These are phyloP conservation scores for Trachops cirrhosus DNA, from an alignment of 2,797 vertebrate genomes.

Conservation along the genomic window DNA sequence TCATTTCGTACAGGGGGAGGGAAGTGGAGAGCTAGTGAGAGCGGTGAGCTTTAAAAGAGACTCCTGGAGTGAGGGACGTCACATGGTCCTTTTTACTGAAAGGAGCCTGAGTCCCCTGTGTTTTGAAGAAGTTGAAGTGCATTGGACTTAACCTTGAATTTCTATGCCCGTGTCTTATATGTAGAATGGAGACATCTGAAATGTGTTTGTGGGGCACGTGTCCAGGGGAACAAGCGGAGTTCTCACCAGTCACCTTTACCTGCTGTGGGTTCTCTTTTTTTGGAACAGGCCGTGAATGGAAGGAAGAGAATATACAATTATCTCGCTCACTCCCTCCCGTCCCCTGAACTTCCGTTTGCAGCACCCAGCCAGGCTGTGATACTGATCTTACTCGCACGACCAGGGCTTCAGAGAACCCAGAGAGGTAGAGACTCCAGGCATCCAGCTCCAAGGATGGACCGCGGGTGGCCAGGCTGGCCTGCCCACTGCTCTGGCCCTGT, in stretches of 20 bases:
- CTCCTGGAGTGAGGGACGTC: constrained; percentile 5
- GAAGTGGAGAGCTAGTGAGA: neutral
- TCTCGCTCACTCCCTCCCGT: neutral
- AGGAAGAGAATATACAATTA: neutral
- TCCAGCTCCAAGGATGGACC: neutral
- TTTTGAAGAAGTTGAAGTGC: constrained; percentile 9
- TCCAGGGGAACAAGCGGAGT: neutral
- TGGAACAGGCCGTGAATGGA: neutral
- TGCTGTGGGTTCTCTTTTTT: neutral
- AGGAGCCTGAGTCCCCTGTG: neutral
- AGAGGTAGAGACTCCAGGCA: neutral
- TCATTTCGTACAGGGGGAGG: neutral
- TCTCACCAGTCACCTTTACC: neutral
- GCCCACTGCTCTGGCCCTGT: accelerated
- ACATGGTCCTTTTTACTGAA: neutral
- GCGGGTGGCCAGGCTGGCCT: neutral
- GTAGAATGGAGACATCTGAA: neutral
- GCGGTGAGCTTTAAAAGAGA: constrained; percentile 28
- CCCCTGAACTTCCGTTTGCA: neutral
- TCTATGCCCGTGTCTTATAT: neutral
- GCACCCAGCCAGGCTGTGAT: neutral
- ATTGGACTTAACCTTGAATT: neutral
- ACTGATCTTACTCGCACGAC: neutral
- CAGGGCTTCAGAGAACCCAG: neutral
- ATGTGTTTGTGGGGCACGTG: too few species aligned